Conservation (phyloP, 2,113 vertebrate species). For the Gambusia affinis region DNA sequence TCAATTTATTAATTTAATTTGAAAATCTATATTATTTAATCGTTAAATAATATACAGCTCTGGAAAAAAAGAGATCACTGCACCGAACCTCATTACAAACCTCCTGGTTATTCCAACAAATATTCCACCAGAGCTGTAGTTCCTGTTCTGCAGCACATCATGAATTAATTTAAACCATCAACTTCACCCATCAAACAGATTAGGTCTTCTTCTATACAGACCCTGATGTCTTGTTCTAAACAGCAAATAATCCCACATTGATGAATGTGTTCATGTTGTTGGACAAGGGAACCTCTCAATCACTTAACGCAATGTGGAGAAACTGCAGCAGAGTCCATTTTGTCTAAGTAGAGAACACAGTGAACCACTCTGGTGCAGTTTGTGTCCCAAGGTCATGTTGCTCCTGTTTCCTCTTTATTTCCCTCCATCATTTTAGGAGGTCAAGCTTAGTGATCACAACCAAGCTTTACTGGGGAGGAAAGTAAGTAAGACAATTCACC, state of each 20-base stretch:
- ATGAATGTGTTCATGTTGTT: neutral
- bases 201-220: no score
- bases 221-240: neutral
- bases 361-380: neutral
- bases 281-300: neutral
- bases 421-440: slow-evolving; percentile 76
- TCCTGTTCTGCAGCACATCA: no score
- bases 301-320: neutral
- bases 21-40: no score
- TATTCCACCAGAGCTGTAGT: no score
- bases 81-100: no score
- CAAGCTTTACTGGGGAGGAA: slow-evolving; percentile 99
- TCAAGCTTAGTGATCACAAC: slow-evolving; percentile 98
- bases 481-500: slow-evolving; percentile 84
- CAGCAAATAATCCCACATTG: neutral
- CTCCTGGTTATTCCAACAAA: no score
- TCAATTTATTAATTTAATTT: no score
- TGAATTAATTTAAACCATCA: no score
- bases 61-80: no score
- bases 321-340: neutral
- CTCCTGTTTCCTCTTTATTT: slow-evolving; percentile 3
- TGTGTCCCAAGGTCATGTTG: slow-evolving; percentile 6
- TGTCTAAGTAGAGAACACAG: neutral
- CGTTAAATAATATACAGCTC: no score
- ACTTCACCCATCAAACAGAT: no score